Evolutionary conservation across 53 echinoderm and acorn worm species (phyloP).

Genomic region (Luidia sarsii): DNA sequence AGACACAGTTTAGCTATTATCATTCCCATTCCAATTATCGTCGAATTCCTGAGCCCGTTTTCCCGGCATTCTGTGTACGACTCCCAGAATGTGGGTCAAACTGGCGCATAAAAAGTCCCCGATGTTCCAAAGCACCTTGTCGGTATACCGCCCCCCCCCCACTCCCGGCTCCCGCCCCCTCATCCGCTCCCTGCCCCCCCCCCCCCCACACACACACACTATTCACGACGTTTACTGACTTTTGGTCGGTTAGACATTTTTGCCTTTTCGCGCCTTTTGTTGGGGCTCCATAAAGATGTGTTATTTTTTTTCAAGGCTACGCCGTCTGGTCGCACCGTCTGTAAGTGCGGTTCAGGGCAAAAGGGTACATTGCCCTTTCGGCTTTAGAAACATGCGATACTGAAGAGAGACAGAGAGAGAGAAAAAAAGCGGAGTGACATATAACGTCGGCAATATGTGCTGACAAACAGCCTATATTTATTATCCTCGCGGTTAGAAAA

Average conservation of each 20-base stretch:
- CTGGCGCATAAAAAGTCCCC: neutral
- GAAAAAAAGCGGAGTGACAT: constrained; percentile 42
- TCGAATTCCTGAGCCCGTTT: constrained; percentile 18
- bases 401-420: too few species aligned
- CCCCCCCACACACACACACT: too few species aligned
- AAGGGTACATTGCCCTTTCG: constrained; percentile 4
- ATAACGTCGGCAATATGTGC: constrained; percentile 8
- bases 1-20: constrained; percentile 16
- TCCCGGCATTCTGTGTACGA: neutral
- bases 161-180: too few species aligned
- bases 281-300: neutral
- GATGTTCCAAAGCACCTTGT: neutral
- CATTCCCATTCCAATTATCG: constrained; percentile 31
- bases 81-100: constrained; percentile 24
- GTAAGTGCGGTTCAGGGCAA: neutral
- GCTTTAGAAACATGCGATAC: neutral
- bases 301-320: constrained; percentile 9
- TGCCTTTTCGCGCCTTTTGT: constrained; percentile 39
- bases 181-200: too few species aligned
- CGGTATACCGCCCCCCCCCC: neutral
- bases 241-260: constrained; percentile 15
- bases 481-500: neutral
- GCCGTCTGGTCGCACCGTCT: constrained; percentile 26
- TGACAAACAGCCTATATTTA: constrained; percentile 26
- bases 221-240: neutral